A percentile compares a stretch with the other conserved stretches of the same genome.
Conservation (phyloP, 2,888 invertebrate genomes). For the Tetanocera ferruginea region DNA sequence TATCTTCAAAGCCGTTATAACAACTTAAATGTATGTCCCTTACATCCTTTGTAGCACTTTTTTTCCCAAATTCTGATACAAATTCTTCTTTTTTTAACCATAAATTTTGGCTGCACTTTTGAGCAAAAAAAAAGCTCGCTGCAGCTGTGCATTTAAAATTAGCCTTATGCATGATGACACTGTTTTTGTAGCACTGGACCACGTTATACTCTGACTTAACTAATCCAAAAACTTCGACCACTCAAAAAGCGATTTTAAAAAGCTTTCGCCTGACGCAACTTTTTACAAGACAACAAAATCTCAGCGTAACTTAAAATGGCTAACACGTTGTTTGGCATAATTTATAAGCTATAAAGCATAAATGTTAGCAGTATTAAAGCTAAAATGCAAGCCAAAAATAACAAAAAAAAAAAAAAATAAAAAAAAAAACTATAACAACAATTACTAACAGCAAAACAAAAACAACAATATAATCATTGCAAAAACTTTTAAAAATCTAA, state of each 20-base stretch:
- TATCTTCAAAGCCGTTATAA: too few species aligned
- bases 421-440: constrained; percentile 7
- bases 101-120: too few species aligned
- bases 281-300: background rate
- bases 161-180: too few species aligned
- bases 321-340: constrained; percentile 19
- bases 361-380: constrained; percentile 5
- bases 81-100: too few species aligned
- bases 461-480: constrained; percentile 21
- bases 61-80: too few species aligned
- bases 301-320: constrained; percentile 8
- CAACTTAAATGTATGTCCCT: too few species aligned
- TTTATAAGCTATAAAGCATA: constrained; percentile 5
- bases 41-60: too few species aligned
- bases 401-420: background rate
- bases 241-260: constrained; percentile 9
- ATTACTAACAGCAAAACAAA: background rate
- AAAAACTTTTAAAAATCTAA: constrained; percentile 2
- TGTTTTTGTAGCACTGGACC: too few species aligned
- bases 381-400: background rate
- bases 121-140: too few species aligned
- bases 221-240: background rate
- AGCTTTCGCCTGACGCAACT: background rate
- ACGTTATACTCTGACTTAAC: background rate
- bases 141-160: too few species aligned